Percentiles rank a stretch among this genome's conserved stretches.
These are phyloP conservation scores for Ophthalmotilapia sp. DNA, from an alignment of 2,113 vertebrate species.

Conservation along the genomic window DNA sequence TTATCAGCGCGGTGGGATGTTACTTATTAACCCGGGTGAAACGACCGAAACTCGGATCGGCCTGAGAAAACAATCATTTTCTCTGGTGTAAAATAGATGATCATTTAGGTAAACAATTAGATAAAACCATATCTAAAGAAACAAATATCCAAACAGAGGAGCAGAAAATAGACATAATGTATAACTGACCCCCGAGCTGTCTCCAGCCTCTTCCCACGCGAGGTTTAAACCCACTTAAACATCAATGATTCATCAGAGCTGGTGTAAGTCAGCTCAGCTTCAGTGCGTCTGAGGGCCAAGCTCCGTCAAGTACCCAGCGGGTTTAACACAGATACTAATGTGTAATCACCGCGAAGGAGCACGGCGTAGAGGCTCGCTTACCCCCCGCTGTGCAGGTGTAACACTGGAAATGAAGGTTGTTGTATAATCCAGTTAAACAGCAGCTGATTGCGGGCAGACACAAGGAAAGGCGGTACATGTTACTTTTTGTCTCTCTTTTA, in stretches of 20 bases:
- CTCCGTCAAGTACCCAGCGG: background rate
- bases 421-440: slow-evolving; percentile 15
- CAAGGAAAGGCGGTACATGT: background rate
- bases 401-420: slow-evolving; percentile 15
- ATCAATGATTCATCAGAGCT: slow-evolving; percentile 27
- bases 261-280: slow-evolving; percentile 21
- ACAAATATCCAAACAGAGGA: background rate
- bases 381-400: background rate
- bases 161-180: background rate
- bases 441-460: background rate
- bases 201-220: background rate
- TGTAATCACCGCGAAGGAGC: slow-evolving; percentile 1
- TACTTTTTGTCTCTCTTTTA: background rate
- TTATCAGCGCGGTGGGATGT: slow-evolving; percentile 48
- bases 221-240: background rate
- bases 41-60: slow-evolving; percentile 35
- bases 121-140: background rate
- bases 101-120: background rate
- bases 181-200: background rate
- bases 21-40: slow-evolving; percentile 54
- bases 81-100: slow-evolving; percentile 3
- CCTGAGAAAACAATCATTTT: background rate
- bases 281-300: slow-evolving; percentile 23
- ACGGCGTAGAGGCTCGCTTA: background rate
- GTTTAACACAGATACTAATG: slow-evolving; percentile 12